Evolutionary conservation across 2,888 invertebrate genomes (phyloP), one percentile per base, ranked within the genome.

Genomic region (Trichopria drosophilae): DNA sequence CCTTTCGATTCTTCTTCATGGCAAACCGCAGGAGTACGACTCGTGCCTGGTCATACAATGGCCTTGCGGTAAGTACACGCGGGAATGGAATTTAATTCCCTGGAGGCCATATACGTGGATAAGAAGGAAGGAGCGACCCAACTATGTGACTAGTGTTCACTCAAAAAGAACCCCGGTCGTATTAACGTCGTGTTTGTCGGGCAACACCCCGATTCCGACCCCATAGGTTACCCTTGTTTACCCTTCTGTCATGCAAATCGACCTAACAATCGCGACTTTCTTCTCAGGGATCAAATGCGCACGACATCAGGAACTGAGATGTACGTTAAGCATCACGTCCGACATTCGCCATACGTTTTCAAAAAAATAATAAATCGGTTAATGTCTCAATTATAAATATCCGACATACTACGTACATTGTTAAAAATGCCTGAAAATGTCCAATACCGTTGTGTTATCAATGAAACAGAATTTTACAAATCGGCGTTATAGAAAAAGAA

Each of bases 171-270:
- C 34, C 36, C 24, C 37, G 36, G 18, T 42, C 54, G 58, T 47
- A 62, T 65, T 59, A 60, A 60, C 35, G 53, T 52, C 53, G 47
- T 60, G 63, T 66, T 65, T 64, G n/a, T n/a, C n/a, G 63, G 60
- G 57, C 51, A 64, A 63, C 63, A 62, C 55, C 58, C 63, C 45
- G 32, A 40, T 50, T 53, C 51, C 53, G 51, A 55, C 55, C 45
- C 56, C 51, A 59, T 56, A 46, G 57, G 53, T 57, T 54, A 66
- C 62, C 66, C 61, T 57, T 67, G 67, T 69, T 68, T 69, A 63
- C 67, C 53, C 62, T 59, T 64, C 57, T 71, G 67, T 72, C 62
- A 72, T 72, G 71, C 67, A 71, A 72, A 72, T 71, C 60, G 61
- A 61, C 53, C 53, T 60, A 61, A 67, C 66, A 64, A 67, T 68